Evolutionary conservation across 2,797 vertebrate genomes (phyloP), one percentile per base, ranked within the genome.

Genomic region (Lithobates sylvaticus): DNA sequence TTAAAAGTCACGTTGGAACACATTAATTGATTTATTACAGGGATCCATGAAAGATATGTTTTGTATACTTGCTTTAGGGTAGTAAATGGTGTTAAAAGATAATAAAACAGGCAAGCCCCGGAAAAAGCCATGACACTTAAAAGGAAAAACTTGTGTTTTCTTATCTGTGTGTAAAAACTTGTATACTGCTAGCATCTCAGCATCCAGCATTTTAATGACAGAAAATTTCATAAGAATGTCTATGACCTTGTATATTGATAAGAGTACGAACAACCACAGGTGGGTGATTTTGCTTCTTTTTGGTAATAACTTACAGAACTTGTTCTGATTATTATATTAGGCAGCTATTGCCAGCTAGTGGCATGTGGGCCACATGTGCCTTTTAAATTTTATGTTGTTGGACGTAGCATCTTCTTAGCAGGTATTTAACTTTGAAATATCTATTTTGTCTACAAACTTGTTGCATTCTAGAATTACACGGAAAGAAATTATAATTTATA

Each of bases 11-110:
- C 15, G 64, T 61, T 82, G 80, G 54, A 44, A 16, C n/a, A 64
- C n/a, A 42, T 69, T 82, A 82, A 73, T 82, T 82, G 70, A 42
- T 82, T 42, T 32, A 73, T 74, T 64, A 82, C 26, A 65, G 80
- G 50, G 26, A 44, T 42, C 72, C 23, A 81, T 81, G 71, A 72
- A 82, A 74, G 70, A 42, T 50, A 70, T 61, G 79, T 27, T 81
- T 44, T 72, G 78, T 81, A 54, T 74, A 74, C 13, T 44, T 81
- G 71, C 80, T 82, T 50, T 42, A 64, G 34, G 50, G 34, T 27
- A 81, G 54, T 64, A 73, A 74, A 82, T 27, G 70, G n/a, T 65
- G 50, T 21, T 39, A 82, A 34, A 10, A 64, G 70, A 73, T 61
- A 72, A 72, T 50, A 82, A 29, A 73, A 69, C 50, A 81, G 68